Evolutionary conservation across 2,888 invertebrate species (phyloP), one percentile per base, ranked within the genome.

Genomic region (Dione juno): DNA sequence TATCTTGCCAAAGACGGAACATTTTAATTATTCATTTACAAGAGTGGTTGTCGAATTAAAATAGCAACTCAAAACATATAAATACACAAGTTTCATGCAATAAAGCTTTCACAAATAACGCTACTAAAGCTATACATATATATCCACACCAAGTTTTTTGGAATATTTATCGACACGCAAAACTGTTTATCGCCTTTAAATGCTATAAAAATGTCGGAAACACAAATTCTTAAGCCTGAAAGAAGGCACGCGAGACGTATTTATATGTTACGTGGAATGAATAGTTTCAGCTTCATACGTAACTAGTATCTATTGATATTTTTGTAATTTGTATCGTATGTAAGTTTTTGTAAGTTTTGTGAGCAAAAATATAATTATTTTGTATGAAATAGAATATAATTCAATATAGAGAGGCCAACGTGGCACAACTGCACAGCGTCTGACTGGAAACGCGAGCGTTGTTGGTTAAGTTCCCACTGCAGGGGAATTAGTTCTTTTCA

Each of bases 131-230:
- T 48, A 48, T 48, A 35, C 7, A 21, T 6, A 69, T 70, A 58
- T 52, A 64, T 72, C 67, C 70, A 54, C 67, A 48, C 58, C 65
- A 67, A 72, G 65, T 65, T 67, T 50, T 45, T n/a, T 37, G 37
- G 67, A 64, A 61, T 65, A 45, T 73, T 67, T 43, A 61, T 53
- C 54, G 59, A 43, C 70, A 58, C 70, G 64, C 19, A 65, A 59
- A 70, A 65, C 65, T 85, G 87, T 87, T 88, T 88, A 88, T 88
- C 83, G 85, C 83, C 79, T 78, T 78, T 82, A 84, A 84, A 83
- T 81, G 85, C 86, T 81, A 88, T 88, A 88, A 88, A 88, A 88
- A 84, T 86, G 88, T 87, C 85, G 77, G 81, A 77, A 87, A 86
- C 85, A 87, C 83, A 87, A 86, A 87, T 64, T 37, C 45, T 50